Percentiles rank a stretch among this genome's conserved stretches.
Evolutionary conservation across 2,797 vertebrate species (phyloP).

Genomic region (Chiroxiphia lanceolata): DNA sequence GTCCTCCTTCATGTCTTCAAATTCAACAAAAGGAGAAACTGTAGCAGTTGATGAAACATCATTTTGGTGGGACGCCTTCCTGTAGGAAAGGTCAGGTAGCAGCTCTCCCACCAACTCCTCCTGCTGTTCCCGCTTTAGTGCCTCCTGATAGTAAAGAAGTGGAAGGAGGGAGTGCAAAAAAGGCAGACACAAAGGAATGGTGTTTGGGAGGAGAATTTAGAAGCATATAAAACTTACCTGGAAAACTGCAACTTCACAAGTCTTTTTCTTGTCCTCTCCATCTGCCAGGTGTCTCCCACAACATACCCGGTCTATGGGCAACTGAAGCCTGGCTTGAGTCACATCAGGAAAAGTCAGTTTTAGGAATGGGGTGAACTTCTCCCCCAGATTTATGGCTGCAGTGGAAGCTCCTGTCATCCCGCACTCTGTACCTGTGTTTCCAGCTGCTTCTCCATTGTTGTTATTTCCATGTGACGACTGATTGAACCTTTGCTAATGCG

Average conservation of each 20-base stretch:
- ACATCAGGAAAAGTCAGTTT: neutral
- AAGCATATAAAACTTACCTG: neutral
- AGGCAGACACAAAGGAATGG: neutral
- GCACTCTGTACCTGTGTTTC: slow-evolving; percentile 3
- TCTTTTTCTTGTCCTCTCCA: neutral
- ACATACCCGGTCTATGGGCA: neutral
- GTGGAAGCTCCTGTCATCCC: neutral
- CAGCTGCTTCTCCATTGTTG: neutral
- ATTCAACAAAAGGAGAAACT: neutral
- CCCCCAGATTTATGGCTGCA: neutral
- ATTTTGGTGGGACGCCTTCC: neutral
- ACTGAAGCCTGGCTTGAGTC: neutral
- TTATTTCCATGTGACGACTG: slow-evolving; percentile 6
- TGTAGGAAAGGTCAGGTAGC: neutral
- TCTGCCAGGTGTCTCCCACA: neutral
- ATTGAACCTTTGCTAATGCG: neutral
- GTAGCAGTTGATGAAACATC: neutral
- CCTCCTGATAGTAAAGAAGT: neutral
- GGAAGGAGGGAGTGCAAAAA: neutral
- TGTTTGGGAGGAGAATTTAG: neutral
- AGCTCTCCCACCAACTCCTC: neutral
- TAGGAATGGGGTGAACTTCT: neutral
- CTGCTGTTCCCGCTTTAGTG: neutral
- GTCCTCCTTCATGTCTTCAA: neutral
- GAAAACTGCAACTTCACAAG: neutral